These are phyloP conservation scores for Nesidiocoris tenuis DNA, from an alignment of 2,888 invertebrate species.

Conservation along the genomic window DNA sequence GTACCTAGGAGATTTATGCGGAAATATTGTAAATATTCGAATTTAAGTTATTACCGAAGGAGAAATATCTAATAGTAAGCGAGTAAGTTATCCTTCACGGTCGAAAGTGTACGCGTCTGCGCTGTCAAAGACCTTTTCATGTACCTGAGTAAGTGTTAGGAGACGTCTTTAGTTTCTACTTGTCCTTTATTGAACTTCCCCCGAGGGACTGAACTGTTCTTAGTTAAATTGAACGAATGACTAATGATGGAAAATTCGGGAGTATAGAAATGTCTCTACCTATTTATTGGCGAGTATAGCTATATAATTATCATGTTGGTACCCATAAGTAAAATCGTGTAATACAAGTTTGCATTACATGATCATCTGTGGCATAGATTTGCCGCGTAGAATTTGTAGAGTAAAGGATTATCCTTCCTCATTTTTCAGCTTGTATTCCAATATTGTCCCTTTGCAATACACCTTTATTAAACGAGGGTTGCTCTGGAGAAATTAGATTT, in stretches of 20 bases:
- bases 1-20: not conserved
- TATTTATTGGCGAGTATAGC: not conserved
- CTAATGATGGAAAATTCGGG: not conserved
- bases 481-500: too few species aligned
- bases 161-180: slow-evolving; percentile 9
- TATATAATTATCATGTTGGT: not conserved
- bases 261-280: not conserved
- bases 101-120: not conserved
- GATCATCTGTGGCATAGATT: too few species aligned
- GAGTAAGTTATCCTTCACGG: not conserved
- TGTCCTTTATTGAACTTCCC: not conserved
- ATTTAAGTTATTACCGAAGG: not conserved
- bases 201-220: slow-evolving; percentile 4
- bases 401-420: too few species aligned
- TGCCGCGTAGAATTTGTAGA: too few species aligned
- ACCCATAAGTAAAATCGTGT: not conserved
- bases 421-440: too few species aligned
- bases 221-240: not conserved
- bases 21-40: not conserved
- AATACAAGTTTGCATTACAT: not conserved
- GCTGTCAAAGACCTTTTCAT: slow-evolving; percentile 25
- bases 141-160: slow-evolving; percentile 37
- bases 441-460: too few species aligned
- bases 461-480: too few species aligned
- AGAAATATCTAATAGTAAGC: not conserved